phyloP scores from a whole-genome alignment of 2,113 vertebrate species.

The Vireo altiloquus region DNA sequence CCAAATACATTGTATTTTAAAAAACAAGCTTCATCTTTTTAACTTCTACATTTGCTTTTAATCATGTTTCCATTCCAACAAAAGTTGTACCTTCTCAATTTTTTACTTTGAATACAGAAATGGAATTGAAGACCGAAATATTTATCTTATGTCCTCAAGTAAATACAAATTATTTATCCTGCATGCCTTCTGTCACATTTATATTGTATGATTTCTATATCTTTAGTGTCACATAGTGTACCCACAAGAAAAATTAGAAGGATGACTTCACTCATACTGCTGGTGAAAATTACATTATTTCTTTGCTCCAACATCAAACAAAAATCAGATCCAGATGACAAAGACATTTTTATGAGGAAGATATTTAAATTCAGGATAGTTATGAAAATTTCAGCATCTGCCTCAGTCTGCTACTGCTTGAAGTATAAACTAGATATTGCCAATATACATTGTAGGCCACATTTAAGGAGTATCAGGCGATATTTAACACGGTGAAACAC shows the following conservation, averaged over 20 bases:
- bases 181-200: neutral
- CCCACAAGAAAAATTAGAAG: neutral
- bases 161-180: neutral
- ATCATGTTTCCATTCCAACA: neutral
- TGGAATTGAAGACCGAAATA: neutral
- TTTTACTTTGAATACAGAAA: neutral
- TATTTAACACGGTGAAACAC: neutral
- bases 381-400: neutral
- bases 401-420: neutral
- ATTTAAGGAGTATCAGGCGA: neutral
- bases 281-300: neutral
- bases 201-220: neutral
- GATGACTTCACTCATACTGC: neutral
- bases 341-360: neutral
- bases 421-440: neutral
- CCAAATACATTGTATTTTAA: neutral
- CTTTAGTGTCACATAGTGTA: neutral
- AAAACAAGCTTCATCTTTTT: neutral
- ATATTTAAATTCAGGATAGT: neutral
- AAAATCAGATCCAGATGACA: neutral
- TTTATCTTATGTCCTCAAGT: neutral
- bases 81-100: neutral
- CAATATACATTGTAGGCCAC: neutral
- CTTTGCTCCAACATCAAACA: neutral
- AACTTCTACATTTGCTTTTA: neutral